phyloP scores from a whole-genome alignment of 2,113 vertebrate genomes.

The Dipodomys stephensi region DNA sequence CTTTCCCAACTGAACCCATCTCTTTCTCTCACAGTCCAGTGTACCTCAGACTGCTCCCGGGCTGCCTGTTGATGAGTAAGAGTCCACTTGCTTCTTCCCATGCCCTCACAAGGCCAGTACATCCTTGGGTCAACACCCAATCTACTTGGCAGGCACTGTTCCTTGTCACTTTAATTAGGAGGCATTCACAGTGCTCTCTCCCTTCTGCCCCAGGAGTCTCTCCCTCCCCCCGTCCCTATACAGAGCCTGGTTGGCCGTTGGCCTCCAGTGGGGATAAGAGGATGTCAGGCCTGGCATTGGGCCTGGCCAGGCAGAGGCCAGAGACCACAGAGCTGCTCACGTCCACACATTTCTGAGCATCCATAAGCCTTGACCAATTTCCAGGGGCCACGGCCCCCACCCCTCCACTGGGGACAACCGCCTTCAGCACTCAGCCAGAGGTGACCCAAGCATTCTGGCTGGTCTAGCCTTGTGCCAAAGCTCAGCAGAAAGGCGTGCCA shows the following conservation, averaged over 20 bases:
- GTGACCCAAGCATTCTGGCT: slow-evolving; percentile 15
- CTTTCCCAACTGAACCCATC: too few relatives aligned
- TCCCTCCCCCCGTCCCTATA: neutral
- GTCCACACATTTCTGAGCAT: slow-evolving; percentile 53
- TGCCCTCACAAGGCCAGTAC: neutral
- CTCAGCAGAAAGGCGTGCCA: slow-evolving; percentile 22
- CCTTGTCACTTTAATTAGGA: slow-evolving; percentile 20
- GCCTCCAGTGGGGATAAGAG: neutral
- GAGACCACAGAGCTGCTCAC: slow-evolving; percentile 27
- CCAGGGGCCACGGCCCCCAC: slow-evolving; percentile 15
- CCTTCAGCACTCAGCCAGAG: neutral
- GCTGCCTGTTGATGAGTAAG: neutral
- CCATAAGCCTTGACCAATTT: neutral
- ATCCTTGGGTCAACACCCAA: neutral
- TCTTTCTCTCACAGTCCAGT: neutral
- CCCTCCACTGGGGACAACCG: neutral
- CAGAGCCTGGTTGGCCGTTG: neutral
- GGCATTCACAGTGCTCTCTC: neutral
- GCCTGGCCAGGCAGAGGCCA: slow-evolving; percentile 9
- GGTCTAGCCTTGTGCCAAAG: neutral
- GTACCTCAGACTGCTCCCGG: neutral
- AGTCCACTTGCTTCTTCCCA: neutral
- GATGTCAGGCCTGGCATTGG: neutral
- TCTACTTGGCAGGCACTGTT: neutral
- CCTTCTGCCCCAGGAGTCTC: neutral